Base-by-base conservation (phyloP, 2,113 vertebrate species). In the Harpagus bidentatus region DNA sequence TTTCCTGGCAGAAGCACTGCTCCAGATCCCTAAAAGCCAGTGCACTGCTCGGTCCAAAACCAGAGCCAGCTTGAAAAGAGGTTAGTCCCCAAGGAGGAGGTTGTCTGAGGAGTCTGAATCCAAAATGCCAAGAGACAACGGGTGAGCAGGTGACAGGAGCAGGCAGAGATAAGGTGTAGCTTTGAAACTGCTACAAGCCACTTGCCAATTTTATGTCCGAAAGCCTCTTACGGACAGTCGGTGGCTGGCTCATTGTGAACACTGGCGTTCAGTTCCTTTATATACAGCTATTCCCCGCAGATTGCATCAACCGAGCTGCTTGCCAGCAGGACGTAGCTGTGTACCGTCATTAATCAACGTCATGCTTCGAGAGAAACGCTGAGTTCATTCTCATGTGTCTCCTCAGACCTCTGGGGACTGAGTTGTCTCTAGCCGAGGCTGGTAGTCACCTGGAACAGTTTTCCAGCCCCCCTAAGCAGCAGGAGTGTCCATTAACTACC, bases 371-470 rank as follows among this genome's bases (percentile, higher is more conserved):
- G 78, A 97, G 97, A 93, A 98, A 98, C 91, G 97, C 98, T 80
- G 95, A 97, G 96, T 90, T 97, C 97, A 96, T 95, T 95, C 95
- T 96, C 91, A 93, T 78, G 93, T 94, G 97, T 95, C 91, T 97
- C 89, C 79, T 86, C 93, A 93, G 98, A 62, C 98, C 98, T 98
- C 98, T 97, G 97, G 98, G 98, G 98, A 96, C 97, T 78, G 95
- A 70, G 94, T 90, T 97, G 98, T 97, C 97, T 98, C 98, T 97
- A 62, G 82, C 97, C 36, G 86, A 96, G 98, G 97, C 95, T 29
- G 97, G 97, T 96, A 97, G 98, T 98, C 98, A 99, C 98, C 98
- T 97, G 98, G 98, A 98, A 98, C 98, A 97, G 97, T 97, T 98
- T 97, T 97, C 96, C 96, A 97, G 97, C 97, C 97, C 97, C 96